Base-by-base conservation (phyloP, 2,888 invertebrate species). In the Mesochorus sp. region DNA sequence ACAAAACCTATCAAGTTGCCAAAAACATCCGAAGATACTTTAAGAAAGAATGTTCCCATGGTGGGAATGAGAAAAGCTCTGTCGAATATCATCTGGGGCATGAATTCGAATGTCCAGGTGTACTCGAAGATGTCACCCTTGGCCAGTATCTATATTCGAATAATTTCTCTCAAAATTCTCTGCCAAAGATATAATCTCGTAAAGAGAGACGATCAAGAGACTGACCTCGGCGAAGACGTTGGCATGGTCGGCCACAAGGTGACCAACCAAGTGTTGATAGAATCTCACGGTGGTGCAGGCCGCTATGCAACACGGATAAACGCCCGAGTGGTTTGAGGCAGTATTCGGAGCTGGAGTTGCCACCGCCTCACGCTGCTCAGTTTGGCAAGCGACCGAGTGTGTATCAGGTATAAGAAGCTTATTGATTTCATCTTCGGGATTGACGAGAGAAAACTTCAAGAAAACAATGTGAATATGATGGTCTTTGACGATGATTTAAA, bases 231-330 rank as follows among this genome's bases (percentile, higher is more conserved):
- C 88, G 70, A 93, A 92, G 76, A 91, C 89, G 24, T 91, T 89
- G 72, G 90, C 83, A 80, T 94, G 93, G 82, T 87, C 91, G 85
- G 91, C 92, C 68, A 92, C 92, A 37, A 93, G 88, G 83, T 94
- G 93, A 80, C 92, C 92, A 61, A 93, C 88, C 85, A 94, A 88
- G 59, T 92, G 90, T 14, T 90, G 92, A 53, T 92, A 85, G 1
- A 92, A 91, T 14, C 92, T 85, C 76, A 91, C 85, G 47, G 90
- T 88, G 1, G 84, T 84, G 77, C 92, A 92, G 8, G 89, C 88
- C 71, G 86, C 91, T 80, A 93, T 92, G 82, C 92, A 91, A 82
- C 93, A 93, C 26, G 93, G 92, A 83, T 92, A 93, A 21, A 91
- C 82, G 3, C 93, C 93, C 44, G 10, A 12, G 1, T 0, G 12